Evolutionary conservation across 1,140 invertebrate species (phyloP), one percentile per base, ranked within the genome.

Genomic region (Calliopsis andreniformis): DNA sequence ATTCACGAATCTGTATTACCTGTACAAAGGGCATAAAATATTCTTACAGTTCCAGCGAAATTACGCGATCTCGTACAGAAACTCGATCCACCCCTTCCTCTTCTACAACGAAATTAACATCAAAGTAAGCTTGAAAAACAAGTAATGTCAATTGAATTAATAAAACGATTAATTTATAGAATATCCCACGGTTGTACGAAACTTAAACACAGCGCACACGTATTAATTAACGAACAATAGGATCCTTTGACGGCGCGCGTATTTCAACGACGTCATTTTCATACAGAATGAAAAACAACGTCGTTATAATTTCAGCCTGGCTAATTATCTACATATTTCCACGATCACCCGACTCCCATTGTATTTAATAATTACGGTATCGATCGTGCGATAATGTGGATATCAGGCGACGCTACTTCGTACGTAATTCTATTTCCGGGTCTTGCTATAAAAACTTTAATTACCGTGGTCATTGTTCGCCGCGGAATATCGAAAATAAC

Each of bases 291-390:
- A 67, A 47, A 39, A 45, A 67, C 45, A 47, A 67, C 63, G 25
- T 35, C 39, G 51, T 56, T 66, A 58, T 47, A 32, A 45, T 18
- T 35, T 58, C 62, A 42, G 7, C 23, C 35, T 3, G 42, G 12
- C 30, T 75, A 67, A 75, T 75, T 75, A 67, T 66, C 39, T 23
- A 20, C 62, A 20, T 58, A 47, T 67, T 67, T 45, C 71, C 20
- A 47, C 71, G 23, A 67, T 67, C 63, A 47, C 43, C 51, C 30
- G 35, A 30, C 53, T 58, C 18, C 51, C 51, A 75, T 56, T 75
- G 62, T 67, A 58, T 23, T 28, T 56, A 0, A 67, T 45, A 75
- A 75, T 67, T 56, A 45, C 51, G 39, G 30, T 58, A 67, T 56
- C 63, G 71, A 56, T 47, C 39, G 49, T 2, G 2, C 3, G 20